phyloP scores from a whole-genome alignment of 2,888 invertebrate genomes.

The Noctua pronuba region DNA sequence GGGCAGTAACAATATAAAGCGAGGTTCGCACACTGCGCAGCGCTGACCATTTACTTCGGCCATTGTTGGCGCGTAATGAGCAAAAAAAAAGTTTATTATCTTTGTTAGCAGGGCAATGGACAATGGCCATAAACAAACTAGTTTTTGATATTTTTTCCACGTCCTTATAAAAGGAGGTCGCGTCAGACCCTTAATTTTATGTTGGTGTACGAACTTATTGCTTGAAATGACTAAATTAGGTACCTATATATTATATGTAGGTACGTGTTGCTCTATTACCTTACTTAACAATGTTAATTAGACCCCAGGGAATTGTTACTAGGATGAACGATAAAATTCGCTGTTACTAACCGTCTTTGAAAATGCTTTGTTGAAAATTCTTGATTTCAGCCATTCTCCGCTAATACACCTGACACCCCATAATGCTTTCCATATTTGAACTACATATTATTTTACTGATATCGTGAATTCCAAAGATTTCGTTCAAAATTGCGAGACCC shows the following conservation, averaged over 20 bases:
- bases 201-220: constrained; percentile 14
- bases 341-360: neutral
- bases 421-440: neutral
- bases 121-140: constrained; percentile 76
- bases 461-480: neutral
- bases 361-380: neutral
- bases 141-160: constrained; percentile 65
- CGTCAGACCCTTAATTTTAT: constrained; percentile 54
- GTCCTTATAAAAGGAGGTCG: constrained; percentile 59
- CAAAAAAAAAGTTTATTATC: constrained; percentile 72
- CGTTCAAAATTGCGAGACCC: neutral
- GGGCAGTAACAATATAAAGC: constrained; percentile 60
- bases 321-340: neutral
- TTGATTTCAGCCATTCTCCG: neutral
- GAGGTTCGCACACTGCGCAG: constrained; percentile 57
- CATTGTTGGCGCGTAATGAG: constrained; percentile 78
- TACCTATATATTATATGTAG: neutral
- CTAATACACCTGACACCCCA: too few species aligned
- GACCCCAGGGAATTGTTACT: neutral
- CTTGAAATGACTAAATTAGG: neutral
- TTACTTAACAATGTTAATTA: neutral
- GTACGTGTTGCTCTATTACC: neutral
- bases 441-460: neutral
- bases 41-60: constrained; percentile 71
- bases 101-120: constrained; percentile 66